Evolutionary conservation across 2,888 invertebrate species (phyloP).

Genomic region (Mamestra brassicae): DNA sequence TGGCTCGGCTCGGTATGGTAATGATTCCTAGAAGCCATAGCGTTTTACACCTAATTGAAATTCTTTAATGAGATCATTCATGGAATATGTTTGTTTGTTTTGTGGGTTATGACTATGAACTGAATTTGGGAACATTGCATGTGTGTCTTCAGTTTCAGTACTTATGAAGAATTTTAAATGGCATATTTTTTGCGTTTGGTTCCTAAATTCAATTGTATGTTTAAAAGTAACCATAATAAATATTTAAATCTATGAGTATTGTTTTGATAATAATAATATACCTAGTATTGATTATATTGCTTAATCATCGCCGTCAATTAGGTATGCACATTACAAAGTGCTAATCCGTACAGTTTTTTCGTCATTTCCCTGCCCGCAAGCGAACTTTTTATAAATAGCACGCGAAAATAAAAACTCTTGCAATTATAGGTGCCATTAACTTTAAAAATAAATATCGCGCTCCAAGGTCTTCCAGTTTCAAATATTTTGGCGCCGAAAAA

Average conservation of each 20-base stretch:
- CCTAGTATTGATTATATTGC: not conserved
- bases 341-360: conserved; percentile 22
- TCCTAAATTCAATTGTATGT: not conserved
- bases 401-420: conserved; percentile 53
- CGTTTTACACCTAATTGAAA: conserved; percentile 83
- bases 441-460: conserved; percentile 60
- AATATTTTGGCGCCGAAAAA: conserved; percentile 67
- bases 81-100: conserved; percentile 69
- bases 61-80: conserved; percentile 73
- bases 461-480: conserved; percentile 60
- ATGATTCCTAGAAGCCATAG: conserved; percentile 82
- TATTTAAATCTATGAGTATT: not conserved
- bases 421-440: conserved; percentile 59
- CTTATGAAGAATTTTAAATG: not conserved
- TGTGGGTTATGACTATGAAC: conserved; percentile 39
- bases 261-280: not conserved
- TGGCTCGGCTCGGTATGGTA: conserved; percentile 80
- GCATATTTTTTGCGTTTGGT: not conserved
- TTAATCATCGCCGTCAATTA: conserved; percentile 23
- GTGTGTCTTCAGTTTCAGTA: not conserved
- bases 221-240: not conserved
- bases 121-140: conserved; percentile 18
- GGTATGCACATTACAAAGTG: conserved; percentile 16
- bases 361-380: conserved; percentile 20
- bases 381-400: conserved; percentile 53